phyloP scores from a whole-genome alignment of 2,113 vertebrate species.

The Neofelis nebulosa region DNA sequence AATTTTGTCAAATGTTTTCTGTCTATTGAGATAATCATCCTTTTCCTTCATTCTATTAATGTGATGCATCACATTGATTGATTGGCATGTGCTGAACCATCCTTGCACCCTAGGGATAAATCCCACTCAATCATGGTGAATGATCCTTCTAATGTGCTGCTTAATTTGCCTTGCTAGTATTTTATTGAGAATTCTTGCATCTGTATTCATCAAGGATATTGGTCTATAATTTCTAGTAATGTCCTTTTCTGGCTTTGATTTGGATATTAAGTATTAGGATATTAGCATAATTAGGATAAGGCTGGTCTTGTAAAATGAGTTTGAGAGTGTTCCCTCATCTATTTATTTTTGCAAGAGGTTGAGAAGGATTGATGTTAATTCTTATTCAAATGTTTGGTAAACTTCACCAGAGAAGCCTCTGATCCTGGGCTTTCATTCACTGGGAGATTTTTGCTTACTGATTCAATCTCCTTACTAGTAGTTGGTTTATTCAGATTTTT shows the following conservation, averaged over 20 bases:
- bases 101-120: background rate
- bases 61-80: background rate
- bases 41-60: background rate
- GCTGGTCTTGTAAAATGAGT: background rate
- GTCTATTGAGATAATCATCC: background rate
- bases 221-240: background rate
- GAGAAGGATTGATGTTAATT: background rate
- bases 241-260: background rate
- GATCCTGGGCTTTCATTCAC: background rate
- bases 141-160: background rate
- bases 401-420: background rate
- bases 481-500: background rate
- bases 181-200: background rate
- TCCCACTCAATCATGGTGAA: background rate
- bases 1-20: background rate
- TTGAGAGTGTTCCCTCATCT: background rate
- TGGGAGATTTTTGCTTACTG: background rate
- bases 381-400: background rate
- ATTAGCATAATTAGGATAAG: background rate
- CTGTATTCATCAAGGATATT: background rate
- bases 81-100: background rate
- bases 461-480: background rate
- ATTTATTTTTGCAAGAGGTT: background rate
- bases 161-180: background rate
- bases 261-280: background rate